phyloP scores from a whole-genome alignment of 2,888 invertebrate species.

The Cryptophagus acutangulus region DNA sequence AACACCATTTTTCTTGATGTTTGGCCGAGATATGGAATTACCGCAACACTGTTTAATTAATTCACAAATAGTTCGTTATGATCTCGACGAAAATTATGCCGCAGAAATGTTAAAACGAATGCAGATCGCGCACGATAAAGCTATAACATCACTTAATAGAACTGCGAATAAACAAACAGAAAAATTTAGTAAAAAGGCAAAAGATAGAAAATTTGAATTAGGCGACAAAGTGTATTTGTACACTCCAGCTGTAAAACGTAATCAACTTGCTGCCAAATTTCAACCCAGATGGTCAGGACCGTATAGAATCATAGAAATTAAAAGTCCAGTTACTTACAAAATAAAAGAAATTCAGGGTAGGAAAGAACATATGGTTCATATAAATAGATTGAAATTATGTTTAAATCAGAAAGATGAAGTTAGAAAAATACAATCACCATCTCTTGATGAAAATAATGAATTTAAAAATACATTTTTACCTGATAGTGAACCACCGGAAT shows the following conservation, averaged over 20 bases:
- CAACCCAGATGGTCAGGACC: slow-evolving; percentile 13
- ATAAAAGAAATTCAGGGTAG: too few relatives aligned
- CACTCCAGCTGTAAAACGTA: slow-evolving; percentile 9
- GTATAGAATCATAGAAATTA: slow-evolving; percentile 9
- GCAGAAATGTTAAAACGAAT: slow-evolving; percentile 6
- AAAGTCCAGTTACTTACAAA: slow-evolving; percentile 9
- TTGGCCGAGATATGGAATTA: slow-evolving; percentile 25
- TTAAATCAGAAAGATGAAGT: too few relatives aligned
- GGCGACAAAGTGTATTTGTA: slow-evolving; percentile 18
- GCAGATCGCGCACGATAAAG: slow-evolving; percentile 4
- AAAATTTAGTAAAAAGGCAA: slow-evolving; percentile 13
- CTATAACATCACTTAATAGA: not conserved
- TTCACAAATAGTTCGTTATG: slow-evolving; percentile 10
- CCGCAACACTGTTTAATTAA: slow-evolving; percentile 22
- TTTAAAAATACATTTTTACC: too few relatives aligned
- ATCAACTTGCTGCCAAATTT: not conserved
- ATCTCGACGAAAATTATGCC: slow-evolving; percentile 18
- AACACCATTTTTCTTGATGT: slow-evolving; percentile 25
- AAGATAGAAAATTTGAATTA: slow-evolving; percentile 8
- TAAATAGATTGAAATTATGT: slow-evolving; percentile 14
- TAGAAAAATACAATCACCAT: too few relatives aligned
- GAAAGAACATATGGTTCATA: slow-evolving; percentile 10
- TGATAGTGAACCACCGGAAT: too few relatives aligned
- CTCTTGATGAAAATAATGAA: too few relatives aligned
- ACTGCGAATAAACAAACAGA: slow-evolving; percentile 9